Evolutionary conservation across 2,113 vertebrate species (phyloP), one percentile per base, ranked within the genome.

Genomic region (Ifrita kowaldi): DNA sequence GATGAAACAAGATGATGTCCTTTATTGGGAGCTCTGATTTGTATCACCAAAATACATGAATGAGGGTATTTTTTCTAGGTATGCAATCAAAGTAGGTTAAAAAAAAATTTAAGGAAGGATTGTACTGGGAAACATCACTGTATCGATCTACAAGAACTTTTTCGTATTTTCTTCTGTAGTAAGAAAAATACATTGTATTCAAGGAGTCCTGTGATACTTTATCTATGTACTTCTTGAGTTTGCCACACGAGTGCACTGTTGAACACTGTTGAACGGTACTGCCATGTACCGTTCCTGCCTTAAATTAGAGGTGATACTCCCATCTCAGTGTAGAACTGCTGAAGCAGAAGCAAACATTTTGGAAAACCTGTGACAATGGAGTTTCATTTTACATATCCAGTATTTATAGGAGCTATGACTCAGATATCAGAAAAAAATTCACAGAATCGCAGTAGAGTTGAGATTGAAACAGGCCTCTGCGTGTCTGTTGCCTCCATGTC

Each of bases 191-290:
- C 3, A 13, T 65, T 57, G 6, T 28, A 3, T n/a, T 62, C 53
- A 46, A 46, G 33, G 1, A 67, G 17, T 41, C 37, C 11, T 3
- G 0, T 19, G 28, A 13, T 41, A 23, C 6, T 7, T 24, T 41
- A 5, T 32, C 7, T 16, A 4, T 71, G 77, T 84, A 50, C 26
- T 93, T 78, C 41, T 49, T 16, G 53, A 50, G 13, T 84, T 87
- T 79, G 55, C 91, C 96, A 69, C 96, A 73, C 0, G 95, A 85
- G 93, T 22, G 87, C 93, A 53, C 49, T 95, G 62, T 94, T 93
- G 78, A 78, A 85, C 73, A 89, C n/a, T n/a, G n/a, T n/a, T n/a
- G n/a, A n/a, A n/a, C n/a, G n/a, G n/a, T n/a, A 91, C 76, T 30
- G 4, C 22, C 10, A 2, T 56, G 28, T 4, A 19, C 24, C 2